Percentiles rank a stretch among this genome's conserved stretches.
phyloP scores from a whole-genome alignment of 2,113 vertebrate species.

The Zosterops borbonicus region DNA sequence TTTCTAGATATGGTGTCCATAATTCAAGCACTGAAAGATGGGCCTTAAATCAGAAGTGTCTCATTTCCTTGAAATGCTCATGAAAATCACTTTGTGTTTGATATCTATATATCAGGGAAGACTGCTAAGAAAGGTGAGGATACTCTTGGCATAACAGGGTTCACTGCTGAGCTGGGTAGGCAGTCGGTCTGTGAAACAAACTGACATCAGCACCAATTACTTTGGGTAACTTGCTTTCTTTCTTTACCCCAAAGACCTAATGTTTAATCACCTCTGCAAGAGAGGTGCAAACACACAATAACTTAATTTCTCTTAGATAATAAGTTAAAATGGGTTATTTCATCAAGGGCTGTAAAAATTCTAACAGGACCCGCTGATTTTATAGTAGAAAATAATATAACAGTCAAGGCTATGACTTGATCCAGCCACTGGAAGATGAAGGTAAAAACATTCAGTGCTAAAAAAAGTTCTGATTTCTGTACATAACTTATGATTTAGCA shows the following conservation, averaged over 20 bases:
- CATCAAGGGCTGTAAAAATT: neutral
- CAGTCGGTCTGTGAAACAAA: neutral
- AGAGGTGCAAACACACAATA: neutral
- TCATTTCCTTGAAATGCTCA: neutral
- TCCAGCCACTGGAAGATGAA: neutral
- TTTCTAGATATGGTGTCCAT: neutral
- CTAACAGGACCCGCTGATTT: neutral
- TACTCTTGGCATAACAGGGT: neutral
- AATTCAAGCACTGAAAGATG: neutral
- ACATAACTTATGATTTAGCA: neutral
- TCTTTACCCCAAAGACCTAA: neutral
- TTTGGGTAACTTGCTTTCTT: neutral
- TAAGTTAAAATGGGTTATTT: neutral
- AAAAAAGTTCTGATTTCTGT: neutral
- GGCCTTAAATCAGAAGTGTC: neutral
- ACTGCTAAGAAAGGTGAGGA: neutral
- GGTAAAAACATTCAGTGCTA: neutral
- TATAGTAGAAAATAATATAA: neutral
- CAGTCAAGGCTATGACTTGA: neutral
- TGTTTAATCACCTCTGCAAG: neutral
- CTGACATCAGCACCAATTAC: neutral
- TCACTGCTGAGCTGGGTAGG: neutral
- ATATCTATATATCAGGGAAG: neutral
- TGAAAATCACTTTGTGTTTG: neutral
- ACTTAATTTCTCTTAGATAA: neutral